These are phyloP conservation scores for Lycaon pictus DNA, from an alignment of 2,113 vertebrate genomes.

Conservation along the genomic window DNA sequence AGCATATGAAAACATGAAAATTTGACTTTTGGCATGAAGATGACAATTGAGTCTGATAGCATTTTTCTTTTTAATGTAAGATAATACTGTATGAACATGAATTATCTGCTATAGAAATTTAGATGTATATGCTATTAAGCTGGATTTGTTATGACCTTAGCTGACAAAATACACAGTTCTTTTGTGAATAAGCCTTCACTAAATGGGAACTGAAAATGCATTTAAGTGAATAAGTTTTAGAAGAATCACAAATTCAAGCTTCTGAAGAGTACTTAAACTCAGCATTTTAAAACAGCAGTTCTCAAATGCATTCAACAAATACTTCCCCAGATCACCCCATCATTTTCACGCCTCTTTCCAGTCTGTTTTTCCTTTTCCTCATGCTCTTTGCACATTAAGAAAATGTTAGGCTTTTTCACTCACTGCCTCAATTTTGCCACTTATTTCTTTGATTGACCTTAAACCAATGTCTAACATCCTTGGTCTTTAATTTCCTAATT, in stretches of 20 bases:
- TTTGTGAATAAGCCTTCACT: slow-evolving; percentile 54
- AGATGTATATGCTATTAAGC: slow-evolving; percentile 68
- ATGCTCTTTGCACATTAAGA: not conserved
- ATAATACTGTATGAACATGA: not conserved
- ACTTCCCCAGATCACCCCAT: accelerated
- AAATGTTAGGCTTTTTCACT: not conserved
- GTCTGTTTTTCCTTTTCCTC: not conserved
- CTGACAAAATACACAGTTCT: slow-evolving; percentile 77
- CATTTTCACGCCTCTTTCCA: too few relatives aligned
- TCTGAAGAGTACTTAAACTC: not conserved
- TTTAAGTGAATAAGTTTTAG: slow-evolving; percentile 9
- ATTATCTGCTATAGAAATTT: slow-evolving; percentile 1
- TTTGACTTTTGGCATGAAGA: slow-evolving; percentile 32
- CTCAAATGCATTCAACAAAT: not conserved
- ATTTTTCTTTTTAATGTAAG: not conserved
- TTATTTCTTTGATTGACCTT: not conserved
- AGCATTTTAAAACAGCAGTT: not conserved
- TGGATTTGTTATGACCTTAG: slow-evolving; percentile 76
- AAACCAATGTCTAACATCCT: not conserved
- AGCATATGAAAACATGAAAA: slow-evolving; percentile 53
- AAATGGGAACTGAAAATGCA: slow-evolving; percentile 31
- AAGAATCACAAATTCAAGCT: slow-evolving; percentile 51
- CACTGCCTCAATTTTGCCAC: not conserved
- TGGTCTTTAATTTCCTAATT: not conserved
- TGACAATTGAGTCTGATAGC: not conserved